Evolutionary conservation across 2,888 invertebrate genomes (phyloP).

Genomic region (Thymelicus acteon): DNA sequence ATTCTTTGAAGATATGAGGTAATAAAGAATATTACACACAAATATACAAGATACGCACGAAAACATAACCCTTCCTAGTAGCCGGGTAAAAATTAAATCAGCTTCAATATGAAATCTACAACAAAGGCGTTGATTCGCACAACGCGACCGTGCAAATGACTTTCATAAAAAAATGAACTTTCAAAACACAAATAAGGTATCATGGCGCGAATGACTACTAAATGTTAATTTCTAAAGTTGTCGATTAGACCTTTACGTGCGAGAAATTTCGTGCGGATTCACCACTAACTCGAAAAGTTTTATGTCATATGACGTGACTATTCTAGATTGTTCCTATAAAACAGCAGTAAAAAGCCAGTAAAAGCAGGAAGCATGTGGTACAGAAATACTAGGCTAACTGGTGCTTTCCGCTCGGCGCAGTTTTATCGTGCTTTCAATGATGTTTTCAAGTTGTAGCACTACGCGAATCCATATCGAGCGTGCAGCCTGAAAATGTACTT

Average conservation of each 20-base stretch:
- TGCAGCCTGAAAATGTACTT: conserved; percentile 12
- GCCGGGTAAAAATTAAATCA: no score
- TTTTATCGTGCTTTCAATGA: conserved; percentile 22
- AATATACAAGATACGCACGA: no score
- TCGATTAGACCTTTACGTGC: neutral
- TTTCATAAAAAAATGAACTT: no score
- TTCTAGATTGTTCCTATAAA: conserved; percentile 4
- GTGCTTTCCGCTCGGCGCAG: conserved; percentile 26
- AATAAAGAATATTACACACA: no score
- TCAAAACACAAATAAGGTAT: neutral
- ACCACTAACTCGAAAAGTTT: neutral
- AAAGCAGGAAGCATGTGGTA: neutral
- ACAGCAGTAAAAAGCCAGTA: conserved; percentile 9
- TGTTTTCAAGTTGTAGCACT: conserved; percentile 23
- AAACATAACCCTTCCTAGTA: no score
- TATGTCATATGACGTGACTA: conserved; percentile 6
- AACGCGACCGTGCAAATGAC: no score
- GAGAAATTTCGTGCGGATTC: neutral
- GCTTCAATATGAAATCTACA: no score
- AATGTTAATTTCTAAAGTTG: neutral
- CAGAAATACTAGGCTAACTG: conserved; percentile 19
- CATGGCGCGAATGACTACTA: neutral
- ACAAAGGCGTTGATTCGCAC: no score
- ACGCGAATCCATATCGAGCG: conserved; percentile 16
- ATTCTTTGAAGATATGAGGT: no score